These are phyloP conservation scores for Calliopsis andreniformis DNA, from an alignment of 1,140 invertebrate genomes.

Conservation along the genomic window DNA sequence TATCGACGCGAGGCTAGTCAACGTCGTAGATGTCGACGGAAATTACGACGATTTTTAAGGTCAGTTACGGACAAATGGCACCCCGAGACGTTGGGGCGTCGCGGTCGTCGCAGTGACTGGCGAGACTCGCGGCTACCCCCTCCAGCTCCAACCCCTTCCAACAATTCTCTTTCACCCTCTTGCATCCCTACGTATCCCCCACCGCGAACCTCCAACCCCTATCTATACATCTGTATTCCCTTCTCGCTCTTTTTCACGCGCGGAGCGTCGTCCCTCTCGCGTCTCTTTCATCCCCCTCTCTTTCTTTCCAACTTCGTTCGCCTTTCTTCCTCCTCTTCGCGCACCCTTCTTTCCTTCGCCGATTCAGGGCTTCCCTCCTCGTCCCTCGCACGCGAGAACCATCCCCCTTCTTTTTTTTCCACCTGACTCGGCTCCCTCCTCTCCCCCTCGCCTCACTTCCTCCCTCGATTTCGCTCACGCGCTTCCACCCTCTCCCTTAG, in stretches of 20 bases:
- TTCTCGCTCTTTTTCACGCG: constrained; percentile 31
- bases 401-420: constrained; percentile 24
- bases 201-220: constrained; percentile 25
- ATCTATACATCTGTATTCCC: constrained; percentile 38
- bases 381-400: constrained; percentile 41
- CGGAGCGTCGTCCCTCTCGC: constrained; percentile 12
- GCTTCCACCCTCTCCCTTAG: constrained; percentile 51
- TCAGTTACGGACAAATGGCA: constrained; percentile 71
- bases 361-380: constrained; percentile 27
- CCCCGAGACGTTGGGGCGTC: constrained; percentile 78
- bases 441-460: not conserved
- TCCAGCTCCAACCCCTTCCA: constrained; percentile 54
- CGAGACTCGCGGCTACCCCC: constrained; percentile 72
- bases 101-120: constrained; percentile 81
- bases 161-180: constrained; percentile 57
- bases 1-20: constrained; percentile 3
- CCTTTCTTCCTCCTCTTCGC: constrained; percentile 8
- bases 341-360: not conserved
- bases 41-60: constrained; percentile 57
- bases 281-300: constrained; percentile 12
- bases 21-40: not conserved
- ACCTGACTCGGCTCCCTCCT: constrained; percentile 15
- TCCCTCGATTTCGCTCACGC: constrained; percentile 29
- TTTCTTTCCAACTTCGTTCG: constrained; percentile 17
- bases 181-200: constrained; percentile 63